Evolutionary conservation across 2,113 vertebrate genomes (phyloP), one percentile per base, ranked within the genome.

Genomic region (Paraplagusia blochii): DNA sequence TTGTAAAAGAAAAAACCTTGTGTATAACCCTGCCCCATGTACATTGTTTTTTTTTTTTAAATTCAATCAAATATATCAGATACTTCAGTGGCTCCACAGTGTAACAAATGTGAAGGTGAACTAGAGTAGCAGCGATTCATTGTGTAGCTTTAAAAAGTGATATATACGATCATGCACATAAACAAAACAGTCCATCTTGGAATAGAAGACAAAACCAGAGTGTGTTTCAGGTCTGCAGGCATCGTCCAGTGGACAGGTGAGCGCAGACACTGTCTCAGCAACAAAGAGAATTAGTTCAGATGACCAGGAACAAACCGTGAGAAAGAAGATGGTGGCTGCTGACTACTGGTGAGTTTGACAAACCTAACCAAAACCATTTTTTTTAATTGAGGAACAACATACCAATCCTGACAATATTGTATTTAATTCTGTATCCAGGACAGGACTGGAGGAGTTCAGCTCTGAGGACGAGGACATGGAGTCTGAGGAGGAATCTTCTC

Each of bases 181-280:
- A n/a, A n/a, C n/a, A n/a, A n/a, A n/a, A n/a, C n/a, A n/a, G n/a
- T n/a, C n/a, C n/a, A n/a, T n/a, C n/a, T n/a, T n/a, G n/a, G n/a
- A n/a, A n/a, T n/a, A n/a, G n/a, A n/a, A 29, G 22, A 18, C 18
- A 4, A 4, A 13, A 12, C 10, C 13, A 29, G 38, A 29, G 12
- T 45, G n/a, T 55, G 60, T 45, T 12, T n/a, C 64, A 99, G 96
- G 96, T 35, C 90, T 99, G 76, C 95, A 98, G 81, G 95, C 90
- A 8, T 87, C 92, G 7, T 95, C 92, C 40, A 92, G 93, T 79
- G 80, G 80, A 18, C 48, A 83, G 58, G 92, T 91, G 2, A 90
- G 77, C 0, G 87, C 79, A 1, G 91, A 84, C 3, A 75, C 84
- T 0, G 58, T 6, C 17, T 29, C 82, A 0, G 44, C 72, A 1